phyloP scores from a whole-genome alignment of 2,797 vertebrate genomes.

The Sus cebifrons region DNA sequence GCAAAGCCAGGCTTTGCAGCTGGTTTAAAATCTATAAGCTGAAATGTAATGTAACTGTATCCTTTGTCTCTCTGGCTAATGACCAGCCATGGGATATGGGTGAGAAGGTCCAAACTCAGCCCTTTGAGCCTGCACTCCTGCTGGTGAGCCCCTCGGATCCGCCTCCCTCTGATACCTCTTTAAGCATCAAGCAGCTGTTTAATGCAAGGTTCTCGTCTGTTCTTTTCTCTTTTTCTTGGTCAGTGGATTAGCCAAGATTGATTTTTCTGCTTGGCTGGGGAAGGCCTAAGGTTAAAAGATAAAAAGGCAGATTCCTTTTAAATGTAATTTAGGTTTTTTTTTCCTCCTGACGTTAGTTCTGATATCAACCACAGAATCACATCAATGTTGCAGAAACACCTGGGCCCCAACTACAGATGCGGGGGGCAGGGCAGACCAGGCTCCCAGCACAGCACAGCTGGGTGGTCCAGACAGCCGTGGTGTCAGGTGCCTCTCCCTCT shows the following conservation, averaged over 20 bases:
- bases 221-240: slow-evolving; percentile 86
- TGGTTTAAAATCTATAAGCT: slow-evolving; percentile 6
- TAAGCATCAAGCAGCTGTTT: slow-evolving; percentile 86
- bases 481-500: neutral
- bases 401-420: slow-evolving; percentile 77
- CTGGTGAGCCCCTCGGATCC: slow-evolving; percentile 27
- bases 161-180: slow-evolving; percentile 79
- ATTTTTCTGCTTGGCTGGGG: slow-evolving; percentile 90
- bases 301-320: slow-evolving; percentile 90
- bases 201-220: slow-evolving; percentile 77
- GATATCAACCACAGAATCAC: slow-evolving; percentile 86
- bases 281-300: slow-evolving; percentile 91
- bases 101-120: neutral
- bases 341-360: slow-evolving; percentile 83
- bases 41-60: neutral
- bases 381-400: slow-evolving; percentile 84
- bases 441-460: slow-evolving; percentile 54
- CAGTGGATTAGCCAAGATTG: slow-evolving; percentile 90
- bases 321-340: slow-evolving; percentile 90
- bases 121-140: neutral
- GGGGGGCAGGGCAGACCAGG: neutral
- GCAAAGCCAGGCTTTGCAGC: neutral
- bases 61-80: slow-evolving; percentile 4
- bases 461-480: neutral
- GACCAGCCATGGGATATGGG: neutral